Evolutionary conservation across 2,888 invertebrate species (phyloP), one percentile per base, ranked within the genome.

Genomic region (Eumacrocentrus americanus): DNA sequence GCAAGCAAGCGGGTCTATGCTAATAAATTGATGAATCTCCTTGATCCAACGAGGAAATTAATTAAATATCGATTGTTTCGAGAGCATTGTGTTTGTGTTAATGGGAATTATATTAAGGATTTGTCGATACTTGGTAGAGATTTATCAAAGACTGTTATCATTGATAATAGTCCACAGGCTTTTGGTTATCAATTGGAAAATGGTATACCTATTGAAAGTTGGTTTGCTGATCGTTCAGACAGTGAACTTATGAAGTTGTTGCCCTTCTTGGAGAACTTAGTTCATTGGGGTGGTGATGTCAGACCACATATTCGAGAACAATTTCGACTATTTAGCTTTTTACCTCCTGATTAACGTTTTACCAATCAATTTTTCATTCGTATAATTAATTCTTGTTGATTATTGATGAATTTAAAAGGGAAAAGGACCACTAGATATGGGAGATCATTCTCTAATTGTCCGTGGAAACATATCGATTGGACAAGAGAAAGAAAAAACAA

Each of bases 81-180:
- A 61, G 97, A 98, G 76, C 97, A 98, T 76, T 98, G 97, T 76
- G 91, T 96, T 0, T 92, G 94, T 70, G 93, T 97, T 29, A 94
- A 95, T 82, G 96, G 96, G 1, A 96, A 96, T 83, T 98, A 97
- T 81, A 94, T 98, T 65, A 97, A 98, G 80, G 97, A 98, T 82
- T 85, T 98, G 58, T 91, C 91, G 7, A 96, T 97, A 69, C 85
- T 98, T 50, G 96, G 96, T 11, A 85, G 97, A 46, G 97, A 98
- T 82, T 84, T 97, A 66, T 89, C 94, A 18, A 92, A 91, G 81
- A 92, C 92, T 35, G 88, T 94, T 69, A 94, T 94, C 68, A 88
- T 94, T 67, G 93, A 94, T 82, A 94, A 94, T 83, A 93, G 92
- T 56, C 92, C 92, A 11, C 93, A 97, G 85, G 95, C 96, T 9